Conservation (phyloP, 2,113 vertebrate genomes). For the Formicarius rufipectus region DNA sequence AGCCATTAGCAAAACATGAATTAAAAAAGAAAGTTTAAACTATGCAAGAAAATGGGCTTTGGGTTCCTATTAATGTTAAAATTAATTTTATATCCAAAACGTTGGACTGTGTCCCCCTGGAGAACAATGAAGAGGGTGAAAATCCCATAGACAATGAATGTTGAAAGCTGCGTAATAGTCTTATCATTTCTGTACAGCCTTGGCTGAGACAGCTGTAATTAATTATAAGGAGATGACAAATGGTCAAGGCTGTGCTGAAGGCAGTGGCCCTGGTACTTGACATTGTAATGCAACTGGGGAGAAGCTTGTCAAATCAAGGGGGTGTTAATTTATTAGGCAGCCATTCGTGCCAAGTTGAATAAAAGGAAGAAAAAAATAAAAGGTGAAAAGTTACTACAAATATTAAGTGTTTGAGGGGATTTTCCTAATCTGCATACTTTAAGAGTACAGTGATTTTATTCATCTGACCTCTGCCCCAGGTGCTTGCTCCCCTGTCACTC, state of each 20-base stretch:
- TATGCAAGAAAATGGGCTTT: neutral
- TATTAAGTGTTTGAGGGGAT: neutral
- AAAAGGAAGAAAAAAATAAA: neutral
- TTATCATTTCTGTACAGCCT: constrained; percentile 24
- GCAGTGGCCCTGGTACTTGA: constrained; percentile 32
- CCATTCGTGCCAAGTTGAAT: neutral
- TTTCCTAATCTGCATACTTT: neutral
- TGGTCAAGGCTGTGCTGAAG: constrained; percentile 34
- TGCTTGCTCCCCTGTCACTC: neutral
- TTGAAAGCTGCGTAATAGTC: constrained; percentile 32
- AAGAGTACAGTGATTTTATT: neutral
- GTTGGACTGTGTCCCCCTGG: neutral
- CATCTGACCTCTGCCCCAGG: neutral
- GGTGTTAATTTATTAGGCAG: constrained; percentile 52
- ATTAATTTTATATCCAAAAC: neutral
- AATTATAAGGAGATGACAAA: constrained; percentile 65
- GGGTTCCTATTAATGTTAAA: neutral
- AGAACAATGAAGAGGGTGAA: neutral
- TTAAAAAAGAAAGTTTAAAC: neutral
- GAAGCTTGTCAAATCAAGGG: constrained; percentile 53
- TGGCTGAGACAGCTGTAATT: constrained; percentile 45
- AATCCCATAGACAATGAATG: neutral
- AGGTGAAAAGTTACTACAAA: constrained; percentile 4
- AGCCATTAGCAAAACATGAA: neutral
- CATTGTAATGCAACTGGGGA: neutral